Conservation (phyloP, 1,140 invertebrate species). For the Daktulosphaira vitifoliae region DNA sequence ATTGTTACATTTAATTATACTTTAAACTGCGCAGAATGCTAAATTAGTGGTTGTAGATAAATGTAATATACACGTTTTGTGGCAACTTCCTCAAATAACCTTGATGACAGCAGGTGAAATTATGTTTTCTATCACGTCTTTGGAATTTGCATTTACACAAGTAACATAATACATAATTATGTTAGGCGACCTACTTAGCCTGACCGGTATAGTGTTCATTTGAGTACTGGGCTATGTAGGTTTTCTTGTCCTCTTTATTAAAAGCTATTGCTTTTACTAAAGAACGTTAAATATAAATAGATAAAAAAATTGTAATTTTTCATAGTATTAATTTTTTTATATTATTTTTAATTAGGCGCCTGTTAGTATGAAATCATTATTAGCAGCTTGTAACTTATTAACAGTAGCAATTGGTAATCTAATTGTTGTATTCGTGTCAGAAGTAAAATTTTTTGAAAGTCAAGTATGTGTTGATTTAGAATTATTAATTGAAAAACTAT, state of each 20-base stretch:
- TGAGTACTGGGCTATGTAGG: too few relatives aligned
- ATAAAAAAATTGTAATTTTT: too few relatives aligned
- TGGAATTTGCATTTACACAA: constrained; percentile 61
- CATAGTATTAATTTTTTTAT: not conserved
- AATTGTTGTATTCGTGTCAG: constrained; percentile 46
- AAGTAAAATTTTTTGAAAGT: constrained; percentile 47
- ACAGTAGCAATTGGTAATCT: constrained; percentile 47
- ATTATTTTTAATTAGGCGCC: constrained; percentile 48
- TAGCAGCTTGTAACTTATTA: constrained; percentile 46
- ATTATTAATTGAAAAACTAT: too few relatives aligned
- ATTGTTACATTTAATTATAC: not conserved
- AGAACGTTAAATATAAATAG: too few relatives aligned
- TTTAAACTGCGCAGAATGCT: too few relatives aligned
- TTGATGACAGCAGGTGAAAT: constrained; percentile 56
- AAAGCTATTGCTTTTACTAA: too few relatives aligned
- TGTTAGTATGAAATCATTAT: constrained; percentile 49
- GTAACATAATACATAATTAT: too few relatives aligned
- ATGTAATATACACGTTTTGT: constrained; percentile 47
- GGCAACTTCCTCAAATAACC: constrained; percentile 56
- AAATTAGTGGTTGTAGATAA: not conserved
- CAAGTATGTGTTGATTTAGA: constrained; percentile 48
- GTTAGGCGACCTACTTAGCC: too few relatives aligned
- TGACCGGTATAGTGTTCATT: too few relatives aligned
- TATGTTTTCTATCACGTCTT: constrained; percentile 57
- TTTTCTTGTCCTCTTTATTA: too few relatives aligned